Percentiles rank a stretch among this genome's conserved stretches.
Evolutionary conservation across 2,113 vertebrate species (phyloP).

Genomic region (Arenaria interpres): DNA sequence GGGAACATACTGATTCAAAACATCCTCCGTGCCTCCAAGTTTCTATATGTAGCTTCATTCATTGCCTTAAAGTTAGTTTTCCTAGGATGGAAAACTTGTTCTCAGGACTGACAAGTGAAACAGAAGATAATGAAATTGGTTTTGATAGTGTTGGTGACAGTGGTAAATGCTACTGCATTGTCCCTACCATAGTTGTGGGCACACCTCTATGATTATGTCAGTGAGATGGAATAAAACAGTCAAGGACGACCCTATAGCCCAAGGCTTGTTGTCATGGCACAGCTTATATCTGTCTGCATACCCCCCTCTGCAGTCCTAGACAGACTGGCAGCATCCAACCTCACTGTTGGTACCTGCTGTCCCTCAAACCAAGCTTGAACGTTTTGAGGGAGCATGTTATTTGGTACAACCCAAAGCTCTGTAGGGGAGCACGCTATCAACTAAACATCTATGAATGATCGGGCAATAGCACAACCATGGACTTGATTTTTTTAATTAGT

Average conservation of each 20-base stretch:
- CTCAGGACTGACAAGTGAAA: background rate
- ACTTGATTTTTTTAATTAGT: background rate
- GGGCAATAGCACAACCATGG: background rate
- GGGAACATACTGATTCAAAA: background rate
- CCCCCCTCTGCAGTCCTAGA: background rate
- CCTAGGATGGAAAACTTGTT: fast-evolving
- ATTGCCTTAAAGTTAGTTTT: background rate
- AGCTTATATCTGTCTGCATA: background rate
- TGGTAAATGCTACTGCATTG: background rate
- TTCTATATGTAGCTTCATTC: background rate
- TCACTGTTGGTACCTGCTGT: background rate
- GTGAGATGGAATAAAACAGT: background rate
- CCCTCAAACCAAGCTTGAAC: background rate
- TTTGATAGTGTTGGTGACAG: background rate
- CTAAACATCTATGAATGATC: background rate
- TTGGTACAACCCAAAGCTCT: background rate
- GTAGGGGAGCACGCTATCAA: background rate
- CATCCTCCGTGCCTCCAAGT: background rate
- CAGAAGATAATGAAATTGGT: background rate
- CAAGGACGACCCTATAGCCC: background rate
- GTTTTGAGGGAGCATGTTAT: background rate
- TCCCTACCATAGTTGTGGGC: background rate
- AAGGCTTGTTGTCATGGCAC: fast-evolving
- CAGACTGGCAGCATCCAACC: background rate
- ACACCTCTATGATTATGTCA: background rate